Conservation (phyloP, 2,888 invertebrate genomes). For the Girardia tigrina region DNA sequence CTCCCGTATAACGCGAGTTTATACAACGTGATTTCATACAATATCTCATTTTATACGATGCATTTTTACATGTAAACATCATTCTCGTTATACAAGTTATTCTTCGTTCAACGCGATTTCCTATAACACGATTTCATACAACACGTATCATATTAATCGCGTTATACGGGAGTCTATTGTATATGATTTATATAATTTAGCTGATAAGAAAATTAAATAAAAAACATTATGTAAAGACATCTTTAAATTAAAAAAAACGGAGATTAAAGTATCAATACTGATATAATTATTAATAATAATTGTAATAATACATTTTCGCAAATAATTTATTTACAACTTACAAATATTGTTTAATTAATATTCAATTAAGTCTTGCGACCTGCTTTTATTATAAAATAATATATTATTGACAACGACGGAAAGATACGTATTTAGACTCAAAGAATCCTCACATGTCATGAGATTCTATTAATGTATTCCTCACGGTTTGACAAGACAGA, state of each 20-base stretch:
- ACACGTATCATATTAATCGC: too few relatives aligned
- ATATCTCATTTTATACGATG: too few relatives aligned
- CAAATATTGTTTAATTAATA: neutral
- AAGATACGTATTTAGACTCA: neutral
- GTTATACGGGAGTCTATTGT: too few relatives aligned
- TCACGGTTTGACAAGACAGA: neutral
- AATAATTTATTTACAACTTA: neutral
- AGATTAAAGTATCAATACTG: neutral
- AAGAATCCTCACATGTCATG: neutral
- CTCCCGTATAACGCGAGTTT: too few relatives aligned
- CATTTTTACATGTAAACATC: too few relatives aligned
- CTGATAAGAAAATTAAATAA: too few relatives aligned
- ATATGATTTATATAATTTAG: too few relatives aligned
- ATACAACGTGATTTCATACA: too few relatives aligned
- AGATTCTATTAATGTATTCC: slow-evolving; percentile 6
- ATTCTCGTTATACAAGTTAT: too few relatives aligned
- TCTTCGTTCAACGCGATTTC: too few relatives aligned
- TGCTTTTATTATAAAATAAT: slow-evolving; percentile 20
- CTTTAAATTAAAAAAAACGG: neutral
- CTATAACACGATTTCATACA: too few relatives aligned
- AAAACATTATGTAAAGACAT: too few relatives aligned
- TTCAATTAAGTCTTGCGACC: neutral
- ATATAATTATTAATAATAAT: neutral
- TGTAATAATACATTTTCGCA: neutral
- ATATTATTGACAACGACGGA: slow-evolving; percentile 16